These are phyloP conservation scores for Calosoma granatense DNA, from an alignment of 1,140 invertebrate species.

Conservation along the genomic window DNA sequence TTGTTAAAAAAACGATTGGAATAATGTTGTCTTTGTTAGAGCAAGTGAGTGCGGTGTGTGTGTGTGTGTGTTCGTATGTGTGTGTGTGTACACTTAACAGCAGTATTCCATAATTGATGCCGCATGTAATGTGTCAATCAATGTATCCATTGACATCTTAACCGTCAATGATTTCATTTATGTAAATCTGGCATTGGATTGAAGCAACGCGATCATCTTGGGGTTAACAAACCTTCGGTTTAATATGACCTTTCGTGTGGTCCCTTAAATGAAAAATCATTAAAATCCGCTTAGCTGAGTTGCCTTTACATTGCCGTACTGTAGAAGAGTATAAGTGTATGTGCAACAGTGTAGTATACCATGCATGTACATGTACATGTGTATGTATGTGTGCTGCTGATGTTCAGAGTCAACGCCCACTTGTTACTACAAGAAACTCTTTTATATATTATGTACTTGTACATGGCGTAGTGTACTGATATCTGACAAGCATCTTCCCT, in stretches of 20 bases:
- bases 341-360: no score
- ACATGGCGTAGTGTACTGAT: no score
- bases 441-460: no score
- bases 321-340: not conserved
- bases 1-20: no score
- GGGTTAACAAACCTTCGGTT: not conserved
- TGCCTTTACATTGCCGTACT: not conserved
- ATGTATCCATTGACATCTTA: not conserved
- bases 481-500: no score
- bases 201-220: not conserved
- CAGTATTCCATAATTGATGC: not conserved
- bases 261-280: conserved; percentile 7
- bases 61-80: no score
- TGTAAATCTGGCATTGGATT: not conserved
- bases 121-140: conserved; percentile 1
- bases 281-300: conserved; percentile 1
- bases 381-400: no score
- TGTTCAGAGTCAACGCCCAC: not conserved
- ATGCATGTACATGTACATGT: no score
- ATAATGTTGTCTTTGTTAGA: not conserved
- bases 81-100: not conserved
- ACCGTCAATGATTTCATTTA: not conserved
- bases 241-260: conserved; percentile 7
- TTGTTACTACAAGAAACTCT: no score
- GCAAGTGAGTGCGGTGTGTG: no score